These are phyloP conservation scores for Standfussiana lucernea DNA, from an alignment of 2,888 invertebrate species.

Conservation along the genomic window DNA sequence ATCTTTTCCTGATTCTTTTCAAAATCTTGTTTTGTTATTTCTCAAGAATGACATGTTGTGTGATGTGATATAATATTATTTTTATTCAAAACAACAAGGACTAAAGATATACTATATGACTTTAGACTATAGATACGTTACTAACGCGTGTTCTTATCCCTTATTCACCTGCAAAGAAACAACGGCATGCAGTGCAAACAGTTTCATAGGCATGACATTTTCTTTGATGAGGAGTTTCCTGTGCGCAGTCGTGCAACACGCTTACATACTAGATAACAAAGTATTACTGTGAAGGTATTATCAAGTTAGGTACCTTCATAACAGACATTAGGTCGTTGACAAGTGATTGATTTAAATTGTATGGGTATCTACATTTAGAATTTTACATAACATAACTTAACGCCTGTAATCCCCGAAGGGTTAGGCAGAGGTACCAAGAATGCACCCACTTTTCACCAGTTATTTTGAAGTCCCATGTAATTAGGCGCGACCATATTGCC, in stretches of 20 bases:
- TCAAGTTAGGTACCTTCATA: neutral
- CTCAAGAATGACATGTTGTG: too few relatives aligned
- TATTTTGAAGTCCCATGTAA: neutral
- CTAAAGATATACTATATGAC: too few relatives aligned
- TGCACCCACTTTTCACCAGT: neutral
- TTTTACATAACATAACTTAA: neutral
- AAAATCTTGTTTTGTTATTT: too few relatives aligned
- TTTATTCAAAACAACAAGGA: too few relatives aligned
- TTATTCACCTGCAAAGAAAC: neutral
- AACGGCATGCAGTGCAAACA: too few relatives aligned
- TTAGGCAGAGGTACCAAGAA: neutral
- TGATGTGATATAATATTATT: too few relatives aligned
- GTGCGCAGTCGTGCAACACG: slow-evolving; percentile 1
- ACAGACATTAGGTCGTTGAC: neutral
- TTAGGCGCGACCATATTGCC: too few relatives aligned
- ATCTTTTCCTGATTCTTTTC: neutral
- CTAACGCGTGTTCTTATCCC: neutral
- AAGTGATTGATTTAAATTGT: neutral
- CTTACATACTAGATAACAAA: neutral
- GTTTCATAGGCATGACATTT: slow-evolving; percentile 12
- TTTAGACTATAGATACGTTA: too few relatives aligned
- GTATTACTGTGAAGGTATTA: neutral
- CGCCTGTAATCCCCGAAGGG: neutral
- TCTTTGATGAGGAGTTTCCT: slow-evolving; percentile 32
- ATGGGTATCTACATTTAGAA: neutral